These are phyloP conservation scores for Ibidorhyncha struthersii DNA, from an alignment of 2,113 vertebrate species.

Conservation along the genomic window DNA sequence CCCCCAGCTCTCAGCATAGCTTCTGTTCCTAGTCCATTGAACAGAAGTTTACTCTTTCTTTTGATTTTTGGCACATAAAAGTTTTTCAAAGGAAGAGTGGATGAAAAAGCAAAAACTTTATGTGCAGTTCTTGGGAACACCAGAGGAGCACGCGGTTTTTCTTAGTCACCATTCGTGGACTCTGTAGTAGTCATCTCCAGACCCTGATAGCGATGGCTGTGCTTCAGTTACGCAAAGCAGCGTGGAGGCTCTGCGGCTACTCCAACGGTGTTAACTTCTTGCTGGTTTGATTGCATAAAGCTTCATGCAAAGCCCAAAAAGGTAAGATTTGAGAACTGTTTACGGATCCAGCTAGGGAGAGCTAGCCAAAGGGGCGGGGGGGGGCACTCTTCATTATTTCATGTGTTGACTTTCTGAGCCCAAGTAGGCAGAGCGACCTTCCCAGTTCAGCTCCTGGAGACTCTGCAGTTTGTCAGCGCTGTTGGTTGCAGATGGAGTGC, in stretches of 20 bases:
- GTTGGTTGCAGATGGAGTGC: not conserved
- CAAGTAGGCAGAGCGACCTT: rapidly evolving
- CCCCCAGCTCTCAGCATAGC: not conserved
- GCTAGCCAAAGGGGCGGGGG: not conserved
- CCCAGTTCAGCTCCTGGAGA: not conserved
- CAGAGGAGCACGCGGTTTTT: not conserved
- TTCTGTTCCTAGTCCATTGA: not conserved
- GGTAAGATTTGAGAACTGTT: not conserved
- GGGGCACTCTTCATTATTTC: not conserved
- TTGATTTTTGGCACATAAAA: not conserved
- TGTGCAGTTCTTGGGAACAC: not conserved
- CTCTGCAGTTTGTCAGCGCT: not conserved
- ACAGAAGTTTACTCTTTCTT: not conserved
- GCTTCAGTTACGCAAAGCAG: rapidly evolving
- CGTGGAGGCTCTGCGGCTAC: rapidly evolving
- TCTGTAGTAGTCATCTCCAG: not conserved
- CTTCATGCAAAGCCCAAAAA: not conserved
- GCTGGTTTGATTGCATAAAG: not conserved
- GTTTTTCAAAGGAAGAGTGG: not conserved
- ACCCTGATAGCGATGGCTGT: rapidly evolving
- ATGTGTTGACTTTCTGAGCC: not conserved
- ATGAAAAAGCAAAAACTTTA: not conserved
- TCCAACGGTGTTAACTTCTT: not conserved
- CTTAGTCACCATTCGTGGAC: not conserved
- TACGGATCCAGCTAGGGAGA: too few species aligned